A percentile compares a stretch with the other conserved stretches of the same genome.
These are phyloP conservation scores for Oncorhynchus kisutch DNA, from an alignment of 2,113 vertebrate genomes.

Conservation along the genomic window DNA sequence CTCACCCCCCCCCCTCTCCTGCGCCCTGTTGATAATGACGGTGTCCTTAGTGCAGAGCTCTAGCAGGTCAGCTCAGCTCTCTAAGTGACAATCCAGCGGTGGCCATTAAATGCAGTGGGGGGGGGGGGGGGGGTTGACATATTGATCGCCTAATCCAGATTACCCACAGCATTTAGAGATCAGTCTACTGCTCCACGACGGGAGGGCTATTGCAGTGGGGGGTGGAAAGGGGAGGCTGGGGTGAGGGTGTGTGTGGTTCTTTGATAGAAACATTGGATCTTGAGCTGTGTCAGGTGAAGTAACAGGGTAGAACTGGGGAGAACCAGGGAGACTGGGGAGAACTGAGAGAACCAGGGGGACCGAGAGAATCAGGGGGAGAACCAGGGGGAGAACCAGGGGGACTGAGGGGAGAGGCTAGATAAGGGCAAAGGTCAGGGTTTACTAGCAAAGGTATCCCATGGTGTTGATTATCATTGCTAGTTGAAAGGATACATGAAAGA, in stretches of 20 bases:
- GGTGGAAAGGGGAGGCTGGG: not conserved
- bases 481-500: too few species aligned
- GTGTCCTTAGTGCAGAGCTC: not conserved
- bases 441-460: too few species aligned
- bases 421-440: not conserved
- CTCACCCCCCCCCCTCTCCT: too few species aligned
- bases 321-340: too few species aligned
- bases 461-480: too few species aligned
- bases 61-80: not conserved
- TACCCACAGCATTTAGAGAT: slow-evolving; percentile 44
- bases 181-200: slow-evolving; percentile 13
- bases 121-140: slow-evolving; percentile 4
- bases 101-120: not conserved
- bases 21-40: not conserved
- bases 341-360: too few species aligned
- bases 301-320: too few species aligned
- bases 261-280: not conserved
- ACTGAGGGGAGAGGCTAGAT: too few species aligned
- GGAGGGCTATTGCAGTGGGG: not conserved
- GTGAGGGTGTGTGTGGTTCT: not conserved
- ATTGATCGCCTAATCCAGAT: slow-evolving; percentile 45
- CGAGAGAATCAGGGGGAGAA: too few species aligned
- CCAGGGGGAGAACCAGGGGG: too few species aligned
- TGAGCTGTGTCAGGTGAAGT: too few species aligned
- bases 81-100: not conserved